Percentiles rank a stretch among this genome's conserved stretches.
Conservation (phyloP, 1,140 invertebrate genomes). For the Drosophila orosa region DNA sequence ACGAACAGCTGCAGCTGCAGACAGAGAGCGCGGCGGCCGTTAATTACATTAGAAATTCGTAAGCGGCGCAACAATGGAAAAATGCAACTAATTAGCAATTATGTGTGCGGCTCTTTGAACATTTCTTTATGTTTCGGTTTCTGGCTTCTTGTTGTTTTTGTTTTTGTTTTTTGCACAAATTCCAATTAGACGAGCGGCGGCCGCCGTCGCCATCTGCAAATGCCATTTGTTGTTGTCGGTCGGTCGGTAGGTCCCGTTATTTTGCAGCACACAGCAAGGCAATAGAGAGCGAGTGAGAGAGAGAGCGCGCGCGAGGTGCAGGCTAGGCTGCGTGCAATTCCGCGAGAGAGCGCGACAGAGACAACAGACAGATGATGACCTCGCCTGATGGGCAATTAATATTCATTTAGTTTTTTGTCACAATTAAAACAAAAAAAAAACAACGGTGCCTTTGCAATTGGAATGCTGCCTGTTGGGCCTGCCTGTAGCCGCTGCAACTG, state of each 20-base stretch:
- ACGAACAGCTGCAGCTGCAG: conserved; percentile 56
- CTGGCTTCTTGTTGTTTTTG: conserved; percentile 10
- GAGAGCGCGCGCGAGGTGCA: too few relatives aligned
- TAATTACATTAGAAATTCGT: conserved; percentile 80
- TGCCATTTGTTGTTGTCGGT: conserved; percentile 59
- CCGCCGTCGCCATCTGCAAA: conserved; percentile 46
- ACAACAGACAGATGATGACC: conserved; percentile 43
- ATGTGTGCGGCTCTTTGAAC: conserved; percentile 67
- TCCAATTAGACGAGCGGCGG: conserved; percentile 65
- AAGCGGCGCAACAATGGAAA: conserved; percentile 54
- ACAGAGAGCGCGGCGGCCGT: conserved; percentile 43
- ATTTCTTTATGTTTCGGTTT: conserved; percentile 39
- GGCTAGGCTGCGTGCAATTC: too few relatives aligned
- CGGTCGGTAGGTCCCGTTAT: conserved; percentile 68
- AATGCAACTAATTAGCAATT: conserved; percentile 71
- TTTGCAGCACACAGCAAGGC: conserved; percentile 43
- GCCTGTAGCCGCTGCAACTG: conserved; percentile 9
- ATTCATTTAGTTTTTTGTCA: conserved; percentile 63
- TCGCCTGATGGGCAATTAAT: conserved; percentile 74
- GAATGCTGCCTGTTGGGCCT: conserved; percentile 24
- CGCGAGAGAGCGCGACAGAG: conserved; percentile 2
- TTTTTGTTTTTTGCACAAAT: conserved; percentile 61
- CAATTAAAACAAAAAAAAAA: conserved; percentile 40
- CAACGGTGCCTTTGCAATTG: conserved; percentile 26
- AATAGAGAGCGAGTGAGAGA: conserved; percentile 26